These are phyloP conservation scores for Adelognathus sp. DNA, from an alignment of 2,888 invertebrate species.

Conservation along the genomic window DNA sequence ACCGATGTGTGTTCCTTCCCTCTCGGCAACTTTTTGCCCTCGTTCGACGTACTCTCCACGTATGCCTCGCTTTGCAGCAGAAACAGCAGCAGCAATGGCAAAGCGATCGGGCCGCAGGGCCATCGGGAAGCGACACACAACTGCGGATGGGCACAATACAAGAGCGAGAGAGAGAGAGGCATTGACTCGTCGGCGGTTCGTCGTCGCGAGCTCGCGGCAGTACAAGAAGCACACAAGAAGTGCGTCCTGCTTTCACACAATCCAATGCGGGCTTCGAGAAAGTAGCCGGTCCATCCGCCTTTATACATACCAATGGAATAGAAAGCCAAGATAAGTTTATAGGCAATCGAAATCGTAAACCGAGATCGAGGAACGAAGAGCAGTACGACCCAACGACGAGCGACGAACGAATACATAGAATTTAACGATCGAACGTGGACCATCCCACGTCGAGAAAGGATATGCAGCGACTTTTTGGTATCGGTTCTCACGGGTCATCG, in stretches of 20 bases:
- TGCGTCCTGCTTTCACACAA: slow-evolving; percentile 81
- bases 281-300: slow-evolving; percentile 80
- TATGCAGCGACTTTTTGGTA: slow-evolving; percentile 6
- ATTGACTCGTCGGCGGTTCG: slow-evolving; percentile 42
- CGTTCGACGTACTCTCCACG: slow-evolving; percentile 44
- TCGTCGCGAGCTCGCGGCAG: slow-evolving; percentile 25
- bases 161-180: too few relatives aligned
- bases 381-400: slow-evolving; percentile 22
- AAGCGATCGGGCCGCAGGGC: slow-evolving; percentile 46
- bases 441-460: slow-evolving; percentile 25
- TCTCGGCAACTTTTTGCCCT: slow-evolving; percentile 57
- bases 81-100: slow-evolving; percentile 37
- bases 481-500: slow-evolving; percentile 7
- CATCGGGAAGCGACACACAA: slow-evolving; percentile 54
- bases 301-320: slow-evolving; percentile 81
- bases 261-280: slow-evolving; percentile 79
- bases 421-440: slow-evolving; percentile 57
- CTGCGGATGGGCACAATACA: slow-evolving; percentile 52
- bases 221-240: slow-evolving; percentile 67
- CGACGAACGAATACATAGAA: slow-evolving; percentile 45
- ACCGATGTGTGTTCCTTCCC: slow-evolving; percentile 34
- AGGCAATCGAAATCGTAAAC: slow-evolving; percentile 78
- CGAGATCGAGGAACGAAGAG: slow-evolving; percentile 19
- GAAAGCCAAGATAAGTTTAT: slow-evolving; percentile 80
- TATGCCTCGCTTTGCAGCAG: slow-evolving; percentile 51